Evolutionary conservation across 2,797 vertebrate genomes (phyloP).

Genomic region (Micromesistius poutassou): DNA sequence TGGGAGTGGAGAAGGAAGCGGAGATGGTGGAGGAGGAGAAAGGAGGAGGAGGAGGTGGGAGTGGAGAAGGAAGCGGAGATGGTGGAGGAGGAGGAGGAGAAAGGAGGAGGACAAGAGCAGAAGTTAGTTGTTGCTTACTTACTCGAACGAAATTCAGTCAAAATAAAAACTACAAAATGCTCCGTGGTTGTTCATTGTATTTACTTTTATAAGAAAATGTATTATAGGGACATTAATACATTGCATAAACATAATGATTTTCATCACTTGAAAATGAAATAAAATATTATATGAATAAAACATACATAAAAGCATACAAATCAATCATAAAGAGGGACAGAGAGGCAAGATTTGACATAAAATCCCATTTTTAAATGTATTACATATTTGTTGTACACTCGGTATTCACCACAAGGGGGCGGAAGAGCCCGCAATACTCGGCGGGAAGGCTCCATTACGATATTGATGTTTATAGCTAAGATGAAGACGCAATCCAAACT

Average conservation of each 20-base stretch:
- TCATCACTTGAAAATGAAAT: neutral
- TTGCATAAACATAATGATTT: neutral
- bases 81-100: neutral
- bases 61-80: neutral
- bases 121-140: neutral
- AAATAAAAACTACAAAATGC: neutral
- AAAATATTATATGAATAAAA: neutral
- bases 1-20: neutral
- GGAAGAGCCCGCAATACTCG: constrained; percentile 40
- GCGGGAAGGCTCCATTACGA: neutral
- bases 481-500: neutral
- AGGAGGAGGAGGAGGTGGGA: neutral
- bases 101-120: neutral
- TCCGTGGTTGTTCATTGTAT: neutral
- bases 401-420: constrained; percentile 53
- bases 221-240: neutral
- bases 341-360: neutral
- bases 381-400: constrained; percentile 8
- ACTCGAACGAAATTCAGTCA: neutral
- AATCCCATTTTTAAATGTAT: neutral
- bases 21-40: neutral
- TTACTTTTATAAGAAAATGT: neutral
- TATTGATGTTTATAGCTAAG: neutral
- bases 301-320: neutral
- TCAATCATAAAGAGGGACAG: neutral